Evolutionary conservation across 2,113 vertebrate genomes (phyloP).

Genomic region (Microcebus lehilahytsara): DNA sequence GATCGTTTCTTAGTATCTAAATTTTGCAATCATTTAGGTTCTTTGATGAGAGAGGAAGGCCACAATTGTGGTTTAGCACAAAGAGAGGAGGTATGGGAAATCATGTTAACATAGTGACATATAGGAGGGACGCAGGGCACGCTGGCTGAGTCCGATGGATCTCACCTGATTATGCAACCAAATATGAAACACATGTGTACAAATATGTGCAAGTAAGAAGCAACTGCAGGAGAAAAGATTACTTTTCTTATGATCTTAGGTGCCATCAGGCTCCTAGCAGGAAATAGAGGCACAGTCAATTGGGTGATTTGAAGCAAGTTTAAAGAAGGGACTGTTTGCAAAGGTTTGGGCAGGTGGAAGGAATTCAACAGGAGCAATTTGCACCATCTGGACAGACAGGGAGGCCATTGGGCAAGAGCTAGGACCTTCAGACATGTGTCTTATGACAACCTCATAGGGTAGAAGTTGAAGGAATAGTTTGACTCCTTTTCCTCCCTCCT

Average conservation of each 20-base stretch:
- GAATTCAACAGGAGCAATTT: not conserved
- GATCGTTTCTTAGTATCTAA: not conserved
- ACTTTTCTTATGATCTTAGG: not conserved
- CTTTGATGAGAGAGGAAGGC: not conserved
- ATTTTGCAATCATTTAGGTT: not conserved
- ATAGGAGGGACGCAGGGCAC: fast-evolving
- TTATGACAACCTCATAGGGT: fast-evolving
- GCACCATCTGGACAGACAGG: not conserved
- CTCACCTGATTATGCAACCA: not conserved
- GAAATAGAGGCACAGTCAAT: not conserved
- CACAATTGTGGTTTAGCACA: not conserved
- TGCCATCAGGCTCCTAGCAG: not conserved
- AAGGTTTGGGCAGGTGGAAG: not conserved
- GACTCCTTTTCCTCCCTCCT: too few species aligned
- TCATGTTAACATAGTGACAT: not conserved
- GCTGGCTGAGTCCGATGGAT: not conserved
- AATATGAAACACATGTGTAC: not conserved
- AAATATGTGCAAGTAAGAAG: not conserved
- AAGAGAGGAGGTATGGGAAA: not conserved
- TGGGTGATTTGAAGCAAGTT: not conserved
- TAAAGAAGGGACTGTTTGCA: not conserved
- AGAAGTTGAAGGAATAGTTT: not conserved
- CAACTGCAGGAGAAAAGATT: not conserved
- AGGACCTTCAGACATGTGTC: not conserved
- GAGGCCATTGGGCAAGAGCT: not conserved